A percentile compares a stretch with the other conserved stretches of the same genome.
Conservation (phyloP, 2,888 invertebrate genomes). For the Mesorhabditis spiculigera region DNA sequence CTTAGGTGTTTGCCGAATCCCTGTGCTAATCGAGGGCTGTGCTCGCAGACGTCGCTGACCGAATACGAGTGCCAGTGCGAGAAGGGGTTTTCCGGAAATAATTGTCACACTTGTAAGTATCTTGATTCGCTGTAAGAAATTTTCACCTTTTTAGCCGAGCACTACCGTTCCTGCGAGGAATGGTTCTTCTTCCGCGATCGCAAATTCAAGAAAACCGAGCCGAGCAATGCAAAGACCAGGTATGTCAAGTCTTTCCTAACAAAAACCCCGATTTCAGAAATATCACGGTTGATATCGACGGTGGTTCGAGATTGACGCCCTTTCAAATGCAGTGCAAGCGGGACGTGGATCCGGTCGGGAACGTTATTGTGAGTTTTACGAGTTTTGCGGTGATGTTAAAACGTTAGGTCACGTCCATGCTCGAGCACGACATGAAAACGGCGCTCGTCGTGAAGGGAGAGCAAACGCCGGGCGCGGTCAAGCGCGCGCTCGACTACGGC, state of each 20-base stretch:
- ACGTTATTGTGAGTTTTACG: background rate
- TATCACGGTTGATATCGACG: constrained; percentile 54
- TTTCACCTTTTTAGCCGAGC: constrained; percentile 31
- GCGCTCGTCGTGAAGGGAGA: constrained; percentile 48
- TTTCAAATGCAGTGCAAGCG: constrained; percentile 43
- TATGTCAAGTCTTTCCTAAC: too few species aligned
- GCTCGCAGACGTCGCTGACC: constrained; percentile 39
- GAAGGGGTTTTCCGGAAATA: constrained; percentile 43
- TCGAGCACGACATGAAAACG: constrained; percentile 32
- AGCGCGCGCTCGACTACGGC: constrained; percentile 44
- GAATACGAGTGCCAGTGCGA: constrained; percentile 43
- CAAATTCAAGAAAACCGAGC: background rate
- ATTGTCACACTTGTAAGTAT: constrained; percentile 49
- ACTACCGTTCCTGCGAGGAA: constrained; percentile 53
- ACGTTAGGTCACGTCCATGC: constrained; percentile 26
- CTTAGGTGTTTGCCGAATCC: constrained; percentile 47
- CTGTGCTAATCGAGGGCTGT: constrained; percentile 48
- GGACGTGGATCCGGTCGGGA: constrained; percentile 31
- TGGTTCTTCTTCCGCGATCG: constrained; percentile 26
- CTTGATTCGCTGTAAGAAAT: background rate
- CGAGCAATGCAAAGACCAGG: background rate
- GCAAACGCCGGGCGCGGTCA: constrained; percentile 47
- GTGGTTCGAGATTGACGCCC: constrained; percentile 45
- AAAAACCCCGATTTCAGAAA: constrained; percentile 17
- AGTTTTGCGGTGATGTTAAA: background rate